Conservation (phyloP, 2,888 invertebrate species). For the Schizotus pectinicornis region DNA sequence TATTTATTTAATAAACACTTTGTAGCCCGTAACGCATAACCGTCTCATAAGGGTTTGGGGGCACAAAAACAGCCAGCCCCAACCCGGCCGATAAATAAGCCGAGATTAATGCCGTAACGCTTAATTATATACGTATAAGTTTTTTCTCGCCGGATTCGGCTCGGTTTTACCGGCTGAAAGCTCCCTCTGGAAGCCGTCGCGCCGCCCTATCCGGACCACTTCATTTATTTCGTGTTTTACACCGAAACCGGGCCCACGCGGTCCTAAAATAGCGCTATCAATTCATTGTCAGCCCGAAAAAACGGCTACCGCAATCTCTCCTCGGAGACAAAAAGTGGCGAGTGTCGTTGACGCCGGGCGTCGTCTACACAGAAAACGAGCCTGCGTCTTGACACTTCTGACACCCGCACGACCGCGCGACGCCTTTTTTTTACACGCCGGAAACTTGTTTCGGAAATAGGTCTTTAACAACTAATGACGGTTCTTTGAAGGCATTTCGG, state of each 20-base stretch:
- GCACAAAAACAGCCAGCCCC: background rate
- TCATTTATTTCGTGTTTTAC: slow-evolving; percentile 3
- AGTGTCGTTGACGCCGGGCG: slow-evolving; percentile 31
- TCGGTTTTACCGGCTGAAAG: background rate
- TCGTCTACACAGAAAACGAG: slow-evolving; percentile 19
- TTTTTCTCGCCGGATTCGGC: background rate
- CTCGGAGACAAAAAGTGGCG: slow-evolving; percentile 10
- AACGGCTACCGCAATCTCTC: too few relatives aligned
- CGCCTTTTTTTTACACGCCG: slow-evolving; percentile 39
- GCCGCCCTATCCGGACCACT: background rate
- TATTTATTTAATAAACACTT: slow-evolving; percentile 23
- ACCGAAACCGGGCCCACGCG: background rate
- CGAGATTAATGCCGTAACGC: background rate
- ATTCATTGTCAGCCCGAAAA: background rate
- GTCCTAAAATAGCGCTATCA: slow-evolving; percentile 6
- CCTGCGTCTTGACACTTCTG: slow-evolving; percentile 31
- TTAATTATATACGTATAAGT: background rate
- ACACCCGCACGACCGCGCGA: slow-evolving; percentile 30
- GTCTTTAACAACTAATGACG: slow-evolving; percentile 54
- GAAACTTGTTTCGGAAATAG: slow-evolving; percentile 56
- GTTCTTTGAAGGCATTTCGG: slow-evolving; percentile 38
- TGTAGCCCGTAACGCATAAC: background rate
- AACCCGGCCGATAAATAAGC: background rate
- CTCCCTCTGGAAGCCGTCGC: background rate
- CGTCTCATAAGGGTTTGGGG: background rate